Conservation (phyloP, 1,140 invertebrate species). For the Calliopsis andreniformis region DNA sequence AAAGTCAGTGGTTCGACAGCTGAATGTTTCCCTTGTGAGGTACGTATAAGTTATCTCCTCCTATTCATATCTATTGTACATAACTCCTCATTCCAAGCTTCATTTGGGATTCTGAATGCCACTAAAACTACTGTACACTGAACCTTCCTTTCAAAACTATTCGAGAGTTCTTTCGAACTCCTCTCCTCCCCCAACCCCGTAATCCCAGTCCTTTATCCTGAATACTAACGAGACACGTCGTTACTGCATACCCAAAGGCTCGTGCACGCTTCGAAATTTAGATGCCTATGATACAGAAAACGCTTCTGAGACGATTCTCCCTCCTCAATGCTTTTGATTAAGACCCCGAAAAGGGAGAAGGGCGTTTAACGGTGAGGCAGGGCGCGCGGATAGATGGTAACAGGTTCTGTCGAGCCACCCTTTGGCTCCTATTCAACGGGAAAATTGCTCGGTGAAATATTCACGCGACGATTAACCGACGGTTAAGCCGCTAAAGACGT, state of each 20-base stretch:
- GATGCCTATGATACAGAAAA: neutral
- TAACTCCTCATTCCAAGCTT: conserved; percentile 37
- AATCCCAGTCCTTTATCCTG: neutral
- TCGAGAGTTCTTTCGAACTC: neutral
- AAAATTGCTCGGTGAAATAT: conserved; percentile 74
- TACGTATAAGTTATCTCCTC: neutral
- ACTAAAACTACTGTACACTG: conserved; percentile 1
- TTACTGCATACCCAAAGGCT: neutral
- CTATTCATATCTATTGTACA: neutral
- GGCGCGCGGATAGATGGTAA: neutral
- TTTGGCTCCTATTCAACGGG: conserved; percentile 53
- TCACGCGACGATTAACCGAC: conserved; percentile 68
- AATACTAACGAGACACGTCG: neutral
- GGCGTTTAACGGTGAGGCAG: neutral
- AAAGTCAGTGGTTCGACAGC: too few species aligned
- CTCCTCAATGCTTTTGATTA: conserved; percentile 9
- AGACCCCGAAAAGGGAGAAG: neutral
- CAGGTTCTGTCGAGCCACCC: neutral
- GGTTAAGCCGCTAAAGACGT: conserved; percentile 12
- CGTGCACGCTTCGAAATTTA: neutral
- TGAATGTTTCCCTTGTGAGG: too few species aligned
- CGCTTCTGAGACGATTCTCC: neutral
- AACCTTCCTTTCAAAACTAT: conserved; percentile 8
- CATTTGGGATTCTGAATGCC: conserved; percentile 29
- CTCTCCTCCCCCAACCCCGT: neutral